Evolutionary conservation across 2,113 vertebrate species (phyloP).

Genomic region (Dromas ardeola): DNA sequence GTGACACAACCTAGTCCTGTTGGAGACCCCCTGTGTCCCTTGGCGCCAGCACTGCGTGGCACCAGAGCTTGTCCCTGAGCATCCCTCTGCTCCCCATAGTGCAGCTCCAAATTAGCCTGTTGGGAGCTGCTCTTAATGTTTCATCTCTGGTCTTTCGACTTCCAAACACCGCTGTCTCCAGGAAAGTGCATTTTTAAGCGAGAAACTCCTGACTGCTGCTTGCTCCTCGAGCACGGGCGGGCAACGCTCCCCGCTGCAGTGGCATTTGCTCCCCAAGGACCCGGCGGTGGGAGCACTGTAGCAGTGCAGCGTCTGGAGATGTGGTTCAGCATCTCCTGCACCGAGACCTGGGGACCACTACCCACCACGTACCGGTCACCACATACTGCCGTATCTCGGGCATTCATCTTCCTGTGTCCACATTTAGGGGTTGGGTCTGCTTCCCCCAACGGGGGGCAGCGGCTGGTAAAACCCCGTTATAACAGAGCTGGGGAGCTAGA

Average conservation of each 20-base stretch:
- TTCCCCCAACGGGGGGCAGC: fast-evolving
- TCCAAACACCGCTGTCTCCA: neutral
- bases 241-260: neutral
- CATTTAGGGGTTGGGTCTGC: neutral
- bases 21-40: neutral
- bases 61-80: neutral
- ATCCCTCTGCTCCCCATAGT: neutral
- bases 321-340: neutral
- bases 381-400: fast-evolving
- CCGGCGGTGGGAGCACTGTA: neutral
- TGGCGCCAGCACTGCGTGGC: neutral
- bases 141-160: neutral
- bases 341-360: neutral
- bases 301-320: neutral
- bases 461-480: neutral
- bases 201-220: neutral
- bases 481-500: neutral
- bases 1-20: neutral
- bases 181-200: fast-evolving
- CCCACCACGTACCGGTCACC: neutral
- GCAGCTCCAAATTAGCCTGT: fast-evolving
- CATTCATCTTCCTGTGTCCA: neutral
- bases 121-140: neutral
- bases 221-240: neutral
- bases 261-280: neutral